Evolutionary conservation across 2,888 invertebrate species (phyloP).

Genomic region (Andrena trimmerana): DNA sequence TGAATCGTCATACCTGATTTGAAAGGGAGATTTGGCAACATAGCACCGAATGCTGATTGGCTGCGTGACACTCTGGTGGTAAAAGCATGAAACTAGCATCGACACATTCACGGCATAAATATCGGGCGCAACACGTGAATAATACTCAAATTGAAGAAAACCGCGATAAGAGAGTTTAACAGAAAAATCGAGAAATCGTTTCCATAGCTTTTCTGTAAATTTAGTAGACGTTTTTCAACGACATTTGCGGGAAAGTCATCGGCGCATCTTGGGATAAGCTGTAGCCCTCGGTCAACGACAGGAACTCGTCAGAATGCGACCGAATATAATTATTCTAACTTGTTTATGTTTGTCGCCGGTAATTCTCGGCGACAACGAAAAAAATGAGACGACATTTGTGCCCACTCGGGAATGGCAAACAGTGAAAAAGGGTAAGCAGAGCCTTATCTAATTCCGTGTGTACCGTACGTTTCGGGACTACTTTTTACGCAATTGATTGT

Average conservation of each 20-base stretch:
- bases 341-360: conserved; percentile 51
- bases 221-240: conserved; percentile 1
- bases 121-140: conserved; percentile 71
- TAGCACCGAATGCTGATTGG: conserved; percentile 57
- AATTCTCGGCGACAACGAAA: conserved; percentile 63
- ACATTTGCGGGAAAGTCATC: conserved; percentile 1
- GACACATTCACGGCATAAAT: conserved; percentile 70
- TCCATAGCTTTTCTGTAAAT: conserved; percentile 14
- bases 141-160: conserved; percentile 49
- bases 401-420: conserved; percentile 89
- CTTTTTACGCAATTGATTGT: conserved; percentile 56
- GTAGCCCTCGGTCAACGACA: conserved; percentile 31
- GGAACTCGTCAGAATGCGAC: conserved; percentile 62
- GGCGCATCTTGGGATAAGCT: conserved; percentile 22
- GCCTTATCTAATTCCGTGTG: conserved; percentile 2
- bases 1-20: conserved; percentile 27
- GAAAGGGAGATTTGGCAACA: conserved; percentile 62
- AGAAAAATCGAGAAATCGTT: conserved; percentile 14
- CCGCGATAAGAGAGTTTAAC: conserved; percentile 24
- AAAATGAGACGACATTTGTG: conserved; percentile 85
- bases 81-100: conserved; percentile 47
- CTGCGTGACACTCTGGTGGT: conserved; percentile 51
- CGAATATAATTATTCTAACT: conserved; percentile 58
- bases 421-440: conserved; percentile 87
- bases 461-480: conserved; percentile 42